A percentile compares a stretch with the other conserved stretches of the same genome.
Conservation (phyloP, 2,113 vertebrate genomes). For the Spheniscus mendiculus region DNA sequence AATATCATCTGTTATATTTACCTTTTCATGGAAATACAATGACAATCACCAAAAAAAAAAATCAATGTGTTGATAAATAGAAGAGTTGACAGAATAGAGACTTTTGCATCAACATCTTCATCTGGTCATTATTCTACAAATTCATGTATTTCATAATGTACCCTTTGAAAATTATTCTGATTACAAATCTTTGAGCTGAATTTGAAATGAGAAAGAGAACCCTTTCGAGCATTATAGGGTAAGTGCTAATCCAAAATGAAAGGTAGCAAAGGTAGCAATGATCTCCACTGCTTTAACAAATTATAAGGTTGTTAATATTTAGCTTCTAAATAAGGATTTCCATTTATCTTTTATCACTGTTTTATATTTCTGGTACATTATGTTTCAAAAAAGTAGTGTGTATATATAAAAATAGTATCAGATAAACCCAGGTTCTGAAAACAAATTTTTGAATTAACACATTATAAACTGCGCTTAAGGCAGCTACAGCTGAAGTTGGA, state of each 20-base stretch:
- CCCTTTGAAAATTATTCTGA: neutral
- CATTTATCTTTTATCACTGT: neutral
- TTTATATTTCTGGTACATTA: neutral
- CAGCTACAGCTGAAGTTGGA: neutral
- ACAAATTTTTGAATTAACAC: neutral
- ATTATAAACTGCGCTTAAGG: neutral
- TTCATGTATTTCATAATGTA: neutral
- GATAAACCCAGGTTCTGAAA: neutral
- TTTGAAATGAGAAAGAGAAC: neutral
- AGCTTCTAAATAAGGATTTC: neutral
- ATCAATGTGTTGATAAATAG: neutral
- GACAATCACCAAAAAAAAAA: neutral
- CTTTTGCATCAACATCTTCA: neutral
- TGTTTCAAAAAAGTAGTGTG: rapidly evolving
- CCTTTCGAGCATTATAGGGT: rapidly evolving
- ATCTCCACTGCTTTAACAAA: neutral
- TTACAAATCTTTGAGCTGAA: neutral
- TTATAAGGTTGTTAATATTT: neutral
- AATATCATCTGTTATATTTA: neutral
- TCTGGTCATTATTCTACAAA: neutral
- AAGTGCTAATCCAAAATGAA: neutral
- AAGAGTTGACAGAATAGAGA: neutral
- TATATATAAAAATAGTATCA: neutral
- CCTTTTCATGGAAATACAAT: neutral
- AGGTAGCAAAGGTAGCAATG: neutral